Percentiles rank a stretch among this genome's conserved stretches.
Conservation (phyloP, 1,140 invertebrate species). For the Aradophagus sp. region DNA sequence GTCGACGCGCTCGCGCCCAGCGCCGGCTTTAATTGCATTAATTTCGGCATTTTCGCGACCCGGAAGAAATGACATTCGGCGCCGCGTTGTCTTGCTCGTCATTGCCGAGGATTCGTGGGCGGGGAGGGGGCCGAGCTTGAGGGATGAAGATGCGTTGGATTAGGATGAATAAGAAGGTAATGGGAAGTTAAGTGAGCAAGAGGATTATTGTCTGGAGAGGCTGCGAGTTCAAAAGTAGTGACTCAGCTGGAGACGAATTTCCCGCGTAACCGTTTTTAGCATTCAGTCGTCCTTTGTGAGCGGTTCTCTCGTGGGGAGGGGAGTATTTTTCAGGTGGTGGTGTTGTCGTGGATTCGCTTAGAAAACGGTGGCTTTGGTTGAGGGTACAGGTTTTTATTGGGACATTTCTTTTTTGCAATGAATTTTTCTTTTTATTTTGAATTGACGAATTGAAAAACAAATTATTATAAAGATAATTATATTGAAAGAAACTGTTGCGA, state of each 20-base stretch:
- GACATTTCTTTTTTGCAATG: too few relatives aligned
- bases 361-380: too few relatives aligned
- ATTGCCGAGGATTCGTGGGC: conserved; percentile 5
- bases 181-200: conserved; percentile 15
- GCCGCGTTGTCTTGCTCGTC: conserved; percentile 8
- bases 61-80: conserved; percentile 16
- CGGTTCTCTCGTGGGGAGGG: too few relatives aligned
- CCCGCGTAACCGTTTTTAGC: too few relatives aligned
- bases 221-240: neutral
- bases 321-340: too few relatives aligned
- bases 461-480: too few relatives aligned
- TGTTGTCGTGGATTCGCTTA: too few relatives aligned
- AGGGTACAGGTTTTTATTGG: too few relatives aligned
- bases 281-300: too few relatives aligned
- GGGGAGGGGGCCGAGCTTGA: neutral
- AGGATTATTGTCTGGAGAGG: conserved; percentile 5
- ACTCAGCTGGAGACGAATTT: neutral
- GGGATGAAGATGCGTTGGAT: conserved; percentile 12
- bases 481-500: too few relatives aligned
- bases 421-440: too few relatives aligned
- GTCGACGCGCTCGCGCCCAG: neutral
- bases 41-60: conserved; percentile 25
- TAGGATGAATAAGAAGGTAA: conserved; percentile 12
- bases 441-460: too few relatives aligned
- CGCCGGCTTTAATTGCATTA: conserved; percentile 15